Evolutionary conservation across 2,888 invertebrate species (phyloP), one percentile per base, ranked within the genome.

Genomic region (Limnephilus marmoratus): DNA sequence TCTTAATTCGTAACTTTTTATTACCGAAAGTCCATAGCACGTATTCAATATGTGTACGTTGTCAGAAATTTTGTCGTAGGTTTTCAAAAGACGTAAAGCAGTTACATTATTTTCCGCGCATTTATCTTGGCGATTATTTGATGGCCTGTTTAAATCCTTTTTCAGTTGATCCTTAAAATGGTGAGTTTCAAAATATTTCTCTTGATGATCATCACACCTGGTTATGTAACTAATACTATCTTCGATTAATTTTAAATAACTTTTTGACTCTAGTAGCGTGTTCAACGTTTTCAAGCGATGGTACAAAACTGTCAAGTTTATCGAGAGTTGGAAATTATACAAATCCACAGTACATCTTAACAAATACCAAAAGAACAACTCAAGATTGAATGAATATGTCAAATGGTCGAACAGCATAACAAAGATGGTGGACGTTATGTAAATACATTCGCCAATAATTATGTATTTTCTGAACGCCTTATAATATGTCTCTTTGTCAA

Each of bases 11-110:
- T 41, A 9, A 9, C 5, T 41, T 41, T 41, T 41, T 41, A 9
- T 24, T 37, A 87, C 87, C 18, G 87, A 29, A 68, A 87, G 31
- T 87, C 87, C 87, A 18, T 29, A 87, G 53, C 87, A 87, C 13
- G 15, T 24, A 53, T 87, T 87, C 31, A 87, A 53, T 34, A 24
- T 87, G 15, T 87, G 68, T 12, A 31, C 87, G 68, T 34, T 53
- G 34, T 87, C 87, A 53, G 53, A 29, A 31, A 87, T 68, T 68
- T 29, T 31, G 87, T 87, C 87, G 18, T 87, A 87, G 5, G 68
- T 68, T 87, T 87, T 87, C 53, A 53, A 34, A 15, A 87, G 87
- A 53, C 53, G 53, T 9, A 87, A 53, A 34, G 29, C 29, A 18
- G 29, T 31, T 24, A 68, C 4, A 87, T 87, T 49, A 15, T 11